Conservation (phyloP, 2,113 vertebrate genomes). For the Corvus moneduloides region DNA sequence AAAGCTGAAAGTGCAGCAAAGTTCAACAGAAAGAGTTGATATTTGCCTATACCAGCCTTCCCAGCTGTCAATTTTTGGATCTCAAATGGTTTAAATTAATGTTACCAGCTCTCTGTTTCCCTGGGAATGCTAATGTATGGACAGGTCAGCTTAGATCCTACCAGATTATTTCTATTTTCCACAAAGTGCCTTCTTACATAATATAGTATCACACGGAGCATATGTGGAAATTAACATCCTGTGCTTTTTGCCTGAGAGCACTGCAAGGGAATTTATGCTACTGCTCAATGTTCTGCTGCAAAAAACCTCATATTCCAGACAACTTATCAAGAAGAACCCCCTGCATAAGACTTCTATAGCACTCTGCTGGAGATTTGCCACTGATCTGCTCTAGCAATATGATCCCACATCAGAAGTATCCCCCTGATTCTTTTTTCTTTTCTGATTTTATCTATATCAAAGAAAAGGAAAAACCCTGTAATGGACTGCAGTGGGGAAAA, state of each 20-base stretch:
- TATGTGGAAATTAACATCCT: neutral
- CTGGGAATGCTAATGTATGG: neutral
- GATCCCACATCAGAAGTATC: neutral
- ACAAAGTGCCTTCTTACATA: neutral
- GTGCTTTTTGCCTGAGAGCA: neutral
- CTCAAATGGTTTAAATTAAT: neutral
- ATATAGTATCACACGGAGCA: neutral
- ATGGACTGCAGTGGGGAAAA: neutral
- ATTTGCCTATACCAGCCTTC: neutral
- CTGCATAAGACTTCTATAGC: conserved; percentile 43
- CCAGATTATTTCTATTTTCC: neutral
- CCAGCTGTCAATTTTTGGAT: neutral
- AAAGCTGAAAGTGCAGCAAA: neutral
- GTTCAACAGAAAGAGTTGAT: neutral
- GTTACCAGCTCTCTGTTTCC: neutral
- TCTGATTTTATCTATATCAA: conserved; percentile 8
- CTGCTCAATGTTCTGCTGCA: neutral
- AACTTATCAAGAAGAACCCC: conserved; percentile 48
- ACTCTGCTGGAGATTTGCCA: conserved; percentile 9
- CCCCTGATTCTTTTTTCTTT: neutral
- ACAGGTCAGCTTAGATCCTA: neutral
- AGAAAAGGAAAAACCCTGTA: neutral
- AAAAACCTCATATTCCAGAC: neutral
- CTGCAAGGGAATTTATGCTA: conserved; percentile 44
- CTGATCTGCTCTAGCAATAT: neutral